Conservation (phyloP, 2,113 vertebrate genomes). For the Polypterus bichir region DNA sequence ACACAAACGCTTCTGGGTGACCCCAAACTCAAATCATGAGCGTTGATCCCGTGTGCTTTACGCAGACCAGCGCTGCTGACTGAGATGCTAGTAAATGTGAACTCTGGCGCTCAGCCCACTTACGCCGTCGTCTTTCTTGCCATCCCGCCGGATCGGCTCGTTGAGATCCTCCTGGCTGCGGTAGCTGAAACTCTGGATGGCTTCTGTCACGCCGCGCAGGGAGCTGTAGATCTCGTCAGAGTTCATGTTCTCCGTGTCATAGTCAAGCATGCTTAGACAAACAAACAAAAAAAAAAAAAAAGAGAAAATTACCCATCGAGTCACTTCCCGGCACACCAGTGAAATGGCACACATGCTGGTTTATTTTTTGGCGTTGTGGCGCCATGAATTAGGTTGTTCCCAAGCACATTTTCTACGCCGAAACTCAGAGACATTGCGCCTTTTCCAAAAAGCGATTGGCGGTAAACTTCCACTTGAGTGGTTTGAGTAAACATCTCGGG, state of each 20-base stretch:
- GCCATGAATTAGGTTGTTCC: neutral
- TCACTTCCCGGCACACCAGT: no score
- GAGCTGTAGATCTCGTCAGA: constrained; percentile 98
- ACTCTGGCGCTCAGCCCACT: constrained; percentile 47
- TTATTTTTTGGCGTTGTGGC: neutral
- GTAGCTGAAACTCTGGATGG: constrained; percentile 96
- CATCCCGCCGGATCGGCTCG: constrained; percentile 79
- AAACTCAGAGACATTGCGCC: neutral
- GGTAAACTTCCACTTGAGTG: no score
- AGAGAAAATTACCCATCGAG: neutral
- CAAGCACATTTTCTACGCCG: neutral
- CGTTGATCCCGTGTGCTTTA: no score
- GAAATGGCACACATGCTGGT: no score
- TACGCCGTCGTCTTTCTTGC: constrained; percentile 84
- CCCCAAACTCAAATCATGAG: no score
- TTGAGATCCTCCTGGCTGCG: constrained; percentile 95
- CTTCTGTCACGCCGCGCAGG: constrained; percentile 90
- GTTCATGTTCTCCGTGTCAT: constrained; percentile 97
- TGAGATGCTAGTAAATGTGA: no score
- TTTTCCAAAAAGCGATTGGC: no score
- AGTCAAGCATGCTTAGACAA: constrained; percentile 79
- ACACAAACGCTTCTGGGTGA: no score
- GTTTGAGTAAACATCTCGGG: no score
- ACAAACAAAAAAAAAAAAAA: constrained; percentile 8
- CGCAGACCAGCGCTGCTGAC: no score